phyloP scores from a whole-genome alignment of 2,797 vertebrate species.

The Etheostoma nigrum region DNA sequence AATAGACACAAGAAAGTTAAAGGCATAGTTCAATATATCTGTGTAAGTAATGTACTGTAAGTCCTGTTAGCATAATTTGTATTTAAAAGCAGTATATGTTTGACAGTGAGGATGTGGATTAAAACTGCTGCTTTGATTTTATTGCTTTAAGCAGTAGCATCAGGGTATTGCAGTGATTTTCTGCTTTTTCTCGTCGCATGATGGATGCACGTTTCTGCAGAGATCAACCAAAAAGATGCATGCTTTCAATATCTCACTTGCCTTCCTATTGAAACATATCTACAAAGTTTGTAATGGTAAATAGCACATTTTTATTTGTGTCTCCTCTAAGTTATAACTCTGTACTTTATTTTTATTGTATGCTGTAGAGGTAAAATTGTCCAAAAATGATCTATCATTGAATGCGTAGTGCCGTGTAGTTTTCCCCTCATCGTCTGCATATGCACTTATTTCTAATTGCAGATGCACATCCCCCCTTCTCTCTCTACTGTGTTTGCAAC shows the following conservation, averaged over 20 bases:
- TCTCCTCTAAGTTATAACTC: not conserved
- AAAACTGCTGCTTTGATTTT: slow-evolving; percentile 22
- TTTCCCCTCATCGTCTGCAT: not conserved
- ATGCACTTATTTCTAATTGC: not conserved
- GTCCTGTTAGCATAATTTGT: not conserved
- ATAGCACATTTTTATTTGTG: not conserved
- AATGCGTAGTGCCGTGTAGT: not conserved
- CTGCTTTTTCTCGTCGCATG: slow-evolving; percentile 51
- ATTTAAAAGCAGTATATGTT: not conserved
- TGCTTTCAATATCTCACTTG: slow-evolving; percentile 15
- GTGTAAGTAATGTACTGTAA: not conserved
- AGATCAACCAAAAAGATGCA: slow-evolving; percentile 37
- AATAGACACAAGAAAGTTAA: slow-evolving; percentile 6
- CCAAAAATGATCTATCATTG: not conserved
- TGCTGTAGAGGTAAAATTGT: not conserved
- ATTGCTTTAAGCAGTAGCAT: slow-evolving; percentile 33
- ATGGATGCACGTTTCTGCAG: slow-evolving; percentile 63
- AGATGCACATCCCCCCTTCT: not conserved
- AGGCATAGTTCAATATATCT: not conserved
- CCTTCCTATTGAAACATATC: not conserved
- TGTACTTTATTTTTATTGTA: not conserved
- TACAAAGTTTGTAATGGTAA: not conserved
- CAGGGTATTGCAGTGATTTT: slow-evolving; percentile 57
- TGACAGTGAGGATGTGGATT: not conserved
- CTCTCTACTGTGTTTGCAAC: slow-evolving; percentile 15